Percentiles rank a stretch among this genome's conserved stretches.
Conservation (phyloP, 1,140 invertebrate genomes). For the Drosophila lacteicornis region DNA sequence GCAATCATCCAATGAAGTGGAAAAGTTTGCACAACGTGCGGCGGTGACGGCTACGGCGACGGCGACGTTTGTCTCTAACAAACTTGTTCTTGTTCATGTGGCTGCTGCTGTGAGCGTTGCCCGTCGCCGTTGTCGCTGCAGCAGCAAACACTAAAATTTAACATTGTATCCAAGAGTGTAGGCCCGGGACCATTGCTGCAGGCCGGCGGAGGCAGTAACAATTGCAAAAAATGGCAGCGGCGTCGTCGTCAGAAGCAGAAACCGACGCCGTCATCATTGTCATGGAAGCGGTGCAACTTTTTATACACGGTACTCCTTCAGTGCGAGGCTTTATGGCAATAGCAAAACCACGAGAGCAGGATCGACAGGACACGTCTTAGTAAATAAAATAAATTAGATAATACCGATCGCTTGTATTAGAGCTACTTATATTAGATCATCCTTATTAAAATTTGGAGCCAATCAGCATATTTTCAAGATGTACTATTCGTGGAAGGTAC, state of each 20-base stretch:
- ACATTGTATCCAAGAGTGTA: conserved; percentile 39
- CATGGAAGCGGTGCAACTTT: conserved; percentile 66
- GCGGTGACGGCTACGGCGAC: conserved; percentile 24
- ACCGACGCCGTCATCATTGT: conserved; percentile 78
- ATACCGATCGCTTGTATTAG: no score
- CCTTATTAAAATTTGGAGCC: no score
- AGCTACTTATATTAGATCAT: no score
- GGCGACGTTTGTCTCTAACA: conserved; percentile 46
- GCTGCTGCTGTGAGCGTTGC: conserved; percentile 17
- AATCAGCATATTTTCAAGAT: no score
- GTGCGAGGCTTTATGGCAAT: not conserved
- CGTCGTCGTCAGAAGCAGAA: conserved; percentile 53
- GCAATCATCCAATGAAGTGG: conserved; percentile 73
- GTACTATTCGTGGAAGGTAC: no score
- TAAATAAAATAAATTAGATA: not conserved
- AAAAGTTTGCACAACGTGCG: conserved; percentile 78
- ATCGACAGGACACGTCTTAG: not conserved
- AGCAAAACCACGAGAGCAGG: not conserved
- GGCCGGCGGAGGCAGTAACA: conserved; percentile 37
- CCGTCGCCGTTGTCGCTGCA: conserved; percentile 21
- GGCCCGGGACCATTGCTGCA: conserved; percentile 42
- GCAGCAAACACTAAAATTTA: conserved; percentile 46
- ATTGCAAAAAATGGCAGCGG: conserved; percentile 69
- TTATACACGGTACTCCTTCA: not conserved
- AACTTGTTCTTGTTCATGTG: conserved; percentile 33